A percentile compares a stretch with the other conserved stretches of the same genome.
Conservation (phyloP, 2,113 vertebrate species). For the Platysteira castanea region DNA sequence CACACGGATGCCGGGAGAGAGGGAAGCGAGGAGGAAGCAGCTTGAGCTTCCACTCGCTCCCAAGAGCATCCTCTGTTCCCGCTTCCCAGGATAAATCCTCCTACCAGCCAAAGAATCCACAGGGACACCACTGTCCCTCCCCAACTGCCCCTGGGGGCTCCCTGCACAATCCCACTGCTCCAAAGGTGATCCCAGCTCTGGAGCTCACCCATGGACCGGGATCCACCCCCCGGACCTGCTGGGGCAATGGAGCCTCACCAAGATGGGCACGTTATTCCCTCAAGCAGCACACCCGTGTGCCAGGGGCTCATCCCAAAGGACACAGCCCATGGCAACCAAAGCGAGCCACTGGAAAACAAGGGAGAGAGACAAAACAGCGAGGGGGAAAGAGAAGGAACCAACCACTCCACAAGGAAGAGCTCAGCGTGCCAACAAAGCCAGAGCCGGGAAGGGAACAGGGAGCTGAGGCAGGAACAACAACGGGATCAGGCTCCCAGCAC, state of each 20-base stretch:
- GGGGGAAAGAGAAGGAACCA: neutral
- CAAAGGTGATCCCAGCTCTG: neutral
- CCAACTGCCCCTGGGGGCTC: neutral
- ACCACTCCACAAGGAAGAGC: neutral
- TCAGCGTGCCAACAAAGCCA: rapidly evolving
- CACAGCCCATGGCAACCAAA: rapidly evolving
- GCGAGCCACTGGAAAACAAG: rapidly evolving
- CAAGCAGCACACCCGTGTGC: neutral
- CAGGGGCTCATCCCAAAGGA: neutral
- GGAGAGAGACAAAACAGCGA: neutral
- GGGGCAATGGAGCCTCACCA: rapidly evolving
- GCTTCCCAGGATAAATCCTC: neutral
- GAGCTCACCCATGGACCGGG: rapidly evolving
- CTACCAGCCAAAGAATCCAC: neutral
- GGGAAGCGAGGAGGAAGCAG: neutral
- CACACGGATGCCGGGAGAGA: neutral
- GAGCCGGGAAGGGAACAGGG: neutral
- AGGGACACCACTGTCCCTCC: neutral
- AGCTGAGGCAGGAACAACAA: neutral
- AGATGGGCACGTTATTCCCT: neutral
- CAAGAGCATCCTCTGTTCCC: neutral
- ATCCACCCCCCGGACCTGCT: neutral
- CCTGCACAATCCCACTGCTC: neutral
- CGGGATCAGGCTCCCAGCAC: neutral
- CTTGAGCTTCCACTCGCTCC: rapidly evolving